A percentile compares a stretch with the other conserved stretches of the same genome.
Evolutionary conservation across 1,140 invertebrate species (phyloP).

Genomic region (Mizuhopecten yessoensis): DNA sequence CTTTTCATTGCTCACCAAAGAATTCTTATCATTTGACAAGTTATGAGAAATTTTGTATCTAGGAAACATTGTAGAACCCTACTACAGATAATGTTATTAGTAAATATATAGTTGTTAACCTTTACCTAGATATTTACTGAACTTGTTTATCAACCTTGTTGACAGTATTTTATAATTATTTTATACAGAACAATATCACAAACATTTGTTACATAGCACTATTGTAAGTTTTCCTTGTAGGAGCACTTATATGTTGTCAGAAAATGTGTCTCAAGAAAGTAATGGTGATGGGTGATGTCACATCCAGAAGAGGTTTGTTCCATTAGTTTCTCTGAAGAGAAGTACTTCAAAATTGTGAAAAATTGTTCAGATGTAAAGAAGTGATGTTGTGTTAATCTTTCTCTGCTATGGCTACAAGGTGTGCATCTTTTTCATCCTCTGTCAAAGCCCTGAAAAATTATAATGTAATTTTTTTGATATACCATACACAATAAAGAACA

Average conservation of each 20-base stretch:
- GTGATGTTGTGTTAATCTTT: constrained; percentile 88
- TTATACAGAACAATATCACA: background rate
- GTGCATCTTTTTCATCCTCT: constrained; percentile 95
- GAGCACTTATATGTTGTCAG: background rate
- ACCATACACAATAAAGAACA: too few species aligned
- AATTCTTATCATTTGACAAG: background rate
- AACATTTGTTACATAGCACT: background rate
- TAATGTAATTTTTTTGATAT: too few species aligned
- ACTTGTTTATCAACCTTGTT: background rate
- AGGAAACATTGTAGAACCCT: background rate
- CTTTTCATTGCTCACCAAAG: background rate
- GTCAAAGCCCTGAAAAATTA: constrained; percentile 90
- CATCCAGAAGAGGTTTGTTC: background rate
- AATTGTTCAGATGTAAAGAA: background rate
- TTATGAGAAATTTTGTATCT: background rate
- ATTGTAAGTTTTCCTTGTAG: background rate
- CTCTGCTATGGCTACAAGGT: constrained; percentile 96
- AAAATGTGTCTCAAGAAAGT: background rate
- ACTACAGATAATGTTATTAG: background rate
- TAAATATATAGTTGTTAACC: background rate
- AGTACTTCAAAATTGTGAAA: background rate
- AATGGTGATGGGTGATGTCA: background rate
- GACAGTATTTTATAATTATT: too few species aligned
- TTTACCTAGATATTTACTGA: too few species aligned
- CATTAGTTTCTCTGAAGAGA: background rate